Evolutionary conservation across 2,888 invertebrate genomes (phyloP), one percentile per base, ranked within the genome.

Genomic region (Drosophila quinaria): DNA sequence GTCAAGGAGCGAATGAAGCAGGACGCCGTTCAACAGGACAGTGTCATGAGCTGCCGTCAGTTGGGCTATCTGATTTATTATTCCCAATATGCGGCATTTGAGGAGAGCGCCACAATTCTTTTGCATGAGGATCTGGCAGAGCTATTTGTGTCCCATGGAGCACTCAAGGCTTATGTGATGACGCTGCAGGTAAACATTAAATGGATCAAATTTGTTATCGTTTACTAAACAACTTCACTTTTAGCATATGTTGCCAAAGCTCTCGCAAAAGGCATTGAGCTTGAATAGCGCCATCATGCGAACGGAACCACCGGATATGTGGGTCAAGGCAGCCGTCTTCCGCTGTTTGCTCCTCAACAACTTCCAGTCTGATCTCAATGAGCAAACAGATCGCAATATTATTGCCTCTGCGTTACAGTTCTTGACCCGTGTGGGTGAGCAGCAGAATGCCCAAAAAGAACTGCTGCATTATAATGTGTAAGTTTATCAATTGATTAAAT

Each of bases 401-500:
- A 84, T 92, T 31, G 70, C 61, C 0, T 64, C 86, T 3, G 78
- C 86, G 3, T 46, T 92, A 31, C 89, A 89, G 75, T 82, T 90
- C 65, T 75, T 93, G 4, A 93, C 92, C 55, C 85, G 91, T 49
- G 64, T 94, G 63, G 77, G 78, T 4, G 90, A 91, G 35, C 79
- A 78, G 46, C 89, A 92, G 58, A 70, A 70, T 46, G 46, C 41
- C 0, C 88, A 92, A 75, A 92, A 93, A 65, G 87, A 92, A 15
- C 78, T 91, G 54, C 91, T 94, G 81, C 91, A 94, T 15, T 93
- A 93, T 60, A 94, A 94, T 93, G 92, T 87, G 94, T 94, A 64
- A 77, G 91, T 59, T 8, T 0, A 44, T 15, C 1, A 44, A 4
- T 0, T 15, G 5, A 22, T 4, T 25, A 33, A 17, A 17, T 10